Conservation (phyloP, 2,797 vertebrate species). For the Brotogeris chrysoptera region DNA sequence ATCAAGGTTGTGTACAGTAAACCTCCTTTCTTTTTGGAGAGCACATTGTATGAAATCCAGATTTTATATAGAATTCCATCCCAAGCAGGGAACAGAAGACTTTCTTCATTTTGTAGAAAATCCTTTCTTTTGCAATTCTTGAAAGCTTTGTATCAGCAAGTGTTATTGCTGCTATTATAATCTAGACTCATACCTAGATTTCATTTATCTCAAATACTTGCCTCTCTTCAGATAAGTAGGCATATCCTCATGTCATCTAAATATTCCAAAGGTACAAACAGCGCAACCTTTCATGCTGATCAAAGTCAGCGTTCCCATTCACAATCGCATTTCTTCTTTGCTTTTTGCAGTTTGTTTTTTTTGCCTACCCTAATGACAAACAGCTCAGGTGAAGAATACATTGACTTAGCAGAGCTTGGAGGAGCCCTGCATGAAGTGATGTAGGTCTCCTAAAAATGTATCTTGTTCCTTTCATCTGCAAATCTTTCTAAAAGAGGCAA, state of each 20-base stretch:
- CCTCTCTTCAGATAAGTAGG: background rate
- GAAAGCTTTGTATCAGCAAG: background rate
- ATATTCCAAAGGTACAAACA: background rate
- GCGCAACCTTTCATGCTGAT: background rate
- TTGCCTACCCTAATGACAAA: background rate
- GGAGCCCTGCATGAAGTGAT: background rate
- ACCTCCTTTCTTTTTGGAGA: background rate
- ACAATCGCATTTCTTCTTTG: background rate
- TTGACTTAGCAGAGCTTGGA: background rate
- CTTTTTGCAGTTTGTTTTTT: background rate
- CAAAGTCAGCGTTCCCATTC: background rate
- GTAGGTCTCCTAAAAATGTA: background rate
- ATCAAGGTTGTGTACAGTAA: background rate
- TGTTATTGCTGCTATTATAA: background rate
- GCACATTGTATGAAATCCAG: background rate
- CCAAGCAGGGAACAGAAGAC: background rate
- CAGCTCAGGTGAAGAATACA: background rate
- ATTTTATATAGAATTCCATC: background rate
- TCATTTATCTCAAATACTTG: background rate
- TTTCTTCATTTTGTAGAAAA: background rate
- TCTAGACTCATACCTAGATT: background rate
- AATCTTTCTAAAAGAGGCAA: background rate
- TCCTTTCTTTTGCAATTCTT: background rate
- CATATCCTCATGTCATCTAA: background rate
- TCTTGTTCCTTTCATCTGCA: background rate